Percentiles rank a stretch among this genome's conserved stretches.
These are phyloP conservation scores for Stichodactyla helianthus DNA, from an alignment of 64 coral and sea anemone species.

Conservation along the genomic window DNA sequence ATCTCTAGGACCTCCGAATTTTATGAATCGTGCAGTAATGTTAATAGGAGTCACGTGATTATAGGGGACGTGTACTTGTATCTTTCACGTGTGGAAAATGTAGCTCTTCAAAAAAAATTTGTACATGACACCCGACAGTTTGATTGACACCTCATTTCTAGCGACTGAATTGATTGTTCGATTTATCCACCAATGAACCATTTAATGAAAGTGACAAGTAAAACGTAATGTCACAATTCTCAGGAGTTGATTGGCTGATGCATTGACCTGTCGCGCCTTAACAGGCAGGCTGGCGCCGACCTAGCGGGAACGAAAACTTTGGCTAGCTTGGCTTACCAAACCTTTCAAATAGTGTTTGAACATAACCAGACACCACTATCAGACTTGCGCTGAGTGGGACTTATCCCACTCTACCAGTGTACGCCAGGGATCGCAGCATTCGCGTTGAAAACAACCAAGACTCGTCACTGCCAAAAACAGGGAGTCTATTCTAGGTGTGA, in stretches of 20 bases:
- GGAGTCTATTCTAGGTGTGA: constrained; percentile 5
- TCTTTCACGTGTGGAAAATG: constrained; percentile 48
- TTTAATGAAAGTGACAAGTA: constrained; percentile 70
- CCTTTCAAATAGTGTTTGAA: constrained; percentile 95
- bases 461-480: neutral
- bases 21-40: neutral
- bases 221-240: constrained; percentile 63
- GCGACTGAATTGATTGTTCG: constrained; percentile 86
- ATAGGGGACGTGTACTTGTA: constrained; percentile 2
- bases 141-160: constrained; percentile 86
- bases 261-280: constrained; percentile 83
- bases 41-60: neutral
- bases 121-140: constrained; percentile 55
- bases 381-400: constrained; percentile 50
- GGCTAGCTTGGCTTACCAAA: constrained; percentile 82
- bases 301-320: constrained; percentile 81
- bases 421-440: neutral
- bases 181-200: constrained; percentile 89
- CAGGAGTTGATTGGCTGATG: constrained; percentile 63
- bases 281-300: constrained; percentile 84
- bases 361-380: constrained; percentile 83
- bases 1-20: neutral
- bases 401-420: constrained; percentile 40
- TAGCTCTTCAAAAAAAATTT: constrained; percentile 40
- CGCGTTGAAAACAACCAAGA: constrained; percentile 15